Evolutionary conservation across 2,888 invertebrate species (phyloP), one percentile per base, ranked within the genome.

Genomic region (Nymphalis polychloros): DNA sequence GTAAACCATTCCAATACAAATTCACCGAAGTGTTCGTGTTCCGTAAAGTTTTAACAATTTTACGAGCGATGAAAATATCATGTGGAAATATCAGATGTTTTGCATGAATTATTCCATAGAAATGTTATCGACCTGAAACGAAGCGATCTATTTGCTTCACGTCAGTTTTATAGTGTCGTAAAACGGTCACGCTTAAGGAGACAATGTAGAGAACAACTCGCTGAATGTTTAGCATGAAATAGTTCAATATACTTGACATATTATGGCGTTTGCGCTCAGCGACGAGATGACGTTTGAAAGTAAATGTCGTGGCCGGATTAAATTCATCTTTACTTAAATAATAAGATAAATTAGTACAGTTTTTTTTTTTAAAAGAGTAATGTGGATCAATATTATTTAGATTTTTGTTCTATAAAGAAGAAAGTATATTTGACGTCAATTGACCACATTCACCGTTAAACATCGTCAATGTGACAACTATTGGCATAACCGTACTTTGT

Each of bases 1-100:
- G 65, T 71, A 69, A 68, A 63, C 17, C 49, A 10, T 41, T 8
- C 41, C 35, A 35, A 8, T 17, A 48, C 16, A 48, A 0, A n/a
- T 48, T 48, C 5, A 49, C n/a, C 19, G 19, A n/a, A n/a, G n/a
- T 49, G 8, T 17, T 49, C 49, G 6, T 49, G 49, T 49, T 19
- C 3, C 17, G 17, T 49, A 19, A 49, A 49, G 41, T 13, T 41
- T 41, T 41, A 41, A 41, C 13, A 41, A 13, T 13, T 13, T 53
- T 53, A 53, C 53, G 53, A 19, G 10, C 57, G 41, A 41, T 35
- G 41, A 41, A 35, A 57, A 57, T 57, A 57, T 19, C 35, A 19
- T 13, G 0, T 19, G 19, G 35, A 35, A 57, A 55, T 55, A 19
- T 13, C 4, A 41, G 10, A 53, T 57, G 57, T 35, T 57, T 57